phyloP scores from a whole-genome alignment of 1,140 invertebrate genomes.

The Agraylea sexmaculata region DNA sequence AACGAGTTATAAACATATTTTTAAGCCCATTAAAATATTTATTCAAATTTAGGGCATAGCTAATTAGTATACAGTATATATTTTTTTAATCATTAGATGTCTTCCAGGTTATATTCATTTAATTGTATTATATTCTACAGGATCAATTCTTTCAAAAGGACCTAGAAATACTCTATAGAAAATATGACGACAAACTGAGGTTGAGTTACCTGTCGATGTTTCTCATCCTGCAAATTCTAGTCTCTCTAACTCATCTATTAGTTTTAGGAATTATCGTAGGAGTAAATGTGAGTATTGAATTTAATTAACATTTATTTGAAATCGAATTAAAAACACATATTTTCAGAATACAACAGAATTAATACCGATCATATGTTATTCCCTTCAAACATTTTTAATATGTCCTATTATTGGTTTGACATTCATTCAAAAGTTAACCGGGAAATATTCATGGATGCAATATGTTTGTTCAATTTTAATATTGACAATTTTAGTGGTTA shows the following conservation, averaged over 20 bases:
- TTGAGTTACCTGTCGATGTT: slow-evolving; percentile 67
- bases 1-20: slow-evolving; percentile 8
- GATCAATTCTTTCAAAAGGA: slow-evolving; percentile 61
- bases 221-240: slow-evolving; percentile 52
- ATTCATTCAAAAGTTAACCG: slow-evolving; percentile 37
- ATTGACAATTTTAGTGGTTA: slow-evolving; percentile 26
- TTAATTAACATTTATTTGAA: slow-evolving; percentile 10
- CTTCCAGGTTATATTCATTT: slow-evolving; percentile 1
- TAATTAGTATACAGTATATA: slow-evolving; percentile 5
- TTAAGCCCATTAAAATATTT: background rate
- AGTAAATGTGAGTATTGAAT: slow-evolving; percentile 29
- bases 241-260: slow-evolving; percentile 49
- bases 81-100: background rate
- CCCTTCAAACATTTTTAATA: slow-evolving; percentile 34
- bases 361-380: slow-evolving; percentile 30
- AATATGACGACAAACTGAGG: slow-evolving; percentile 62
- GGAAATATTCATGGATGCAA: slow-evolving; percentile 34
- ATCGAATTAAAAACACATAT: slow-evolving; percentile 11
- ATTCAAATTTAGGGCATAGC: background rate
- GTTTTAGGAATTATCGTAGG: slow-evolving; percentile 41
- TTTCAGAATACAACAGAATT: slow-evolving; percentile 29
- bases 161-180: slow-evolving; percentile 57
- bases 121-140: slow-evolving; percentile 36
- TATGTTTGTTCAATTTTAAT: slow-evolving; percentile 40
- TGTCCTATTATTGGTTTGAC: slow-evolving; percentile 39